Percentiles rank a stretch among this genome's conserved stretches.
These are phyloP conservation scores for Myotis lucifugus DNA, from an alignment of 2,113 vertebrate species.

Conservation along the genomic window DNA sequence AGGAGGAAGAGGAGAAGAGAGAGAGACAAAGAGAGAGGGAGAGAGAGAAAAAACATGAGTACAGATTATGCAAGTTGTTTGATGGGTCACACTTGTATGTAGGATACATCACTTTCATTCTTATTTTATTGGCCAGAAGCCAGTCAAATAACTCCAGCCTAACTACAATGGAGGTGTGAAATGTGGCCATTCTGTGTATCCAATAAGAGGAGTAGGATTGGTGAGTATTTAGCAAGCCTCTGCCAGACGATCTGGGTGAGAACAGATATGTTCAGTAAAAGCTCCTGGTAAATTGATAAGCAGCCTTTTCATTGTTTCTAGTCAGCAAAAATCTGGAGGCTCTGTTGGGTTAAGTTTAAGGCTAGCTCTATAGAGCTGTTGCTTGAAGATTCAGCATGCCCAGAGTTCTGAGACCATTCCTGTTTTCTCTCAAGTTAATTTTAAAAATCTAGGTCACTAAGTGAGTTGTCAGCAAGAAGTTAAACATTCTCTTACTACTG, in stretches of 20 bases:
- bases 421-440: constrained; percentile 42
- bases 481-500: neutral
- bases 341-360: neutral
- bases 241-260: neutral
- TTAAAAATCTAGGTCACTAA: constrained; percentile 37
- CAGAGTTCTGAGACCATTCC: neutral
- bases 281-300: neutral
- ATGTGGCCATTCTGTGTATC: neutral
- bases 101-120: neutral
- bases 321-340: neutral
- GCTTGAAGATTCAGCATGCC: neutral
- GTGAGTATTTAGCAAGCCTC: neutral
- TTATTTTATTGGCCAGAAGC: neutral
- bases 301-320: neutral
- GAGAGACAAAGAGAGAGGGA: too few relatives aligned
- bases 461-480: neutral
- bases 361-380: neutral
- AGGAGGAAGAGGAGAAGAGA: too few relatives aligned
- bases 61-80: neutral
- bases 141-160: neutral
- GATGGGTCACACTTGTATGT: neutral
- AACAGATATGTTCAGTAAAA: neutral
- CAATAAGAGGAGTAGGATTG: neutral
- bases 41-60: neutral
- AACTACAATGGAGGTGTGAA: neutral